phyloP scores from a whole-genome alignment of 2,797 vertebrate species.

The Acipenser ruthenus region DNA sequence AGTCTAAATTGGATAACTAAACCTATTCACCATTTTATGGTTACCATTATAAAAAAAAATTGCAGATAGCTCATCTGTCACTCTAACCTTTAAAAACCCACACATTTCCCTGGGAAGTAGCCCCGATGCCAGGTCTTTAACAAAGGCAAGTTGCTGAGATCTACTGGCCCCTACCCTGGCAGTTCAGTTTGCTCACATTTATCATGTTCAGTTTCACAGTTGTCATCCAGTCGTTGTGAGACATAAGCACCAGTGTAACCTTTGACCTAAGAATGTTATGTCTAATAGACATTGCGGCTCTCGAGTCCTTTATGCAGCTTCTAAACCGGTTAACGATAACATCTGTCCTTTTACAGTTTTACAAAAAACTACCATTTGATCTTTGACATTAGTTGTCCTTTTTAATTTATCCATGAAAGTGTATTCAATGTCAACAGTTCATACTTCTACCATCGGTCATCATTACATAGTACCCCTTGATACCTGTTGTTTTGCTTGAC shows the following conservation, averaged over 20 bases:
- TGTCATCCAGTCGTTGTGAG: slow-evolving; percentile 63
- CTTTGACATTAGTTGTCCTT: slow-evolving; percentile 55
- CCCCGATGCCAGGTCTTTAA: too few species aligned
- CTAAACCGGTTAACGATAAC: slow-evolving; percentile 61
- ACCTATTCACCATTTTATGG: too few species aligned
- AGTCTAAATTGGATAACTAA: too few species aligned
- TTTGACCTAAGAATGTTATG: slow-evolving; percentile 66
- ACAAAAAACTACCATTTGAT: slow-evolving; percentile 29
- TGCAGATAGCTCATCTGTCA: too few species aligned
- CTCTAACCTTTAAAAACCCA: too few species aligned
- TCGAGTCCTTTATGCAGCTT: slow-evolving; percentile 52
- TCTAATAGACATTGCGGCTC: slow-evolving; percentile 68
- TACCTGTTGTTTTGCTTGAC: too few species aligned
- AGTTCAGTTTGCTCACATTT: slow-evolving; percentile 67
- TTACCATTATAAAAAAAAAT: too few species aligned
- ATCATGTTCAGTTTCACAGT: slow-evolving; percentile 69
- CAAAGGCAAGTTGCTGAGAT: background rate
- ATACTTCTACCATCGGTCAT: too few species aligned
- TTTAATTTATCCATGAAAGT: slow-evolving; percentile 42
- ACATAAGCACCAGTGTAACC: slow-evolving; percentile 51
- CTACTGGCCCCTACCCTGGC: slow-evolving; percentile 32
- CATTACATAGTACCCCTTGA: too few species aligned
- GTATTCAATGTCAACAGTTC: too few species aligned
- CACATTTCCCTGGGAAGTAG: too few species aligned
- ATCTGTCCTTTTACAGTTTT: slow-evolving; percentile 56